Percentiles rank a stretch among this genome's conserved stretches.
phyloP scores from a whole-genome alignment of 2,797 vertebrate species.

The Nannoperca obscura region DNA sequence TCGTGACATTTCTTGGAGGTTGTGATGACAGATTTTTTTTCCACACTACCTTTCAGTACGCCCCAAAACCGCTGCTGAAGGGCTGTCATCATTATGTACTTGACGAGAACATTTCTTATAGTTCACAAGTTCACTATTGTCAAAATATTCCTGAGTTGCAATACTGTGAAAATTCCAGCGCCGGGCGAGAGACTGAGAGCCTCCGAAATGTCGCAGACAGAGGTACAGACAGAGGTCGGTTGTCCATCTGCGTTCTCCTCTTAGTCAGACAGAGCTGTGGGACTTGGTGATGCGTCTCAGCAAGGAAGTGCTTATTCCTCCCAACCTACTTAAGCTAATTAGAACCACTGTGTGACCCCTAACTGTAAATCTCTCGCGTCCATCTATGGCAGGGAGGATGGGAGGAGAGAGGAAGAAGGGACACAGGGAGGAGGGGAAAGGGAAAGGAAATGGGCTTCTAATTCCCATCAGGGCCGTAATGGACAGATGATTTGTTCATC shows the following conservation, averaged over 20 bases:
- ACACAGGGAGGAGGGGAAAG: conserved; percentile 2
- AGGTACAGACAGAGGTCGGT: conserved; percentile 39
- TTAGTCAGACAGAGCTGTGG: conserved; percentile 69
- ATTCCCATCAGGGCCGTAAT: conserved; percentile 70
- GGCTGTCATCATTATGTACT: conserved; percentile 22
- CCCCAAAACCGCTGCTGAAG: conserved; percentile 15
- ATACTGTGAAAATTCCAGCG: not conserved
- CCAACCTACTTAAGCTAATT: conserved; percentile 84
- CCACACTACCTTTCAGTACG: conserved; percentile 11
- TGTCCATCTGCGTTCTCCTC: conserved; percentile 38
- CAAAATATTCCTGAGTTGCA: not conserved
- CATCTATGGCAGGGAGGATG: conserved; percentile 62
- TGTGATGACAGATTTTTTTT: conserved; percentile 31
- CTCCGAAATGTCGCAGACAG: conserved; percentile 17
- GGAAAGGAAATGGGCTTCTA: conserved; percentile 61
- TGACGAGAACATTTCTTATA: conserved; percentile 13
- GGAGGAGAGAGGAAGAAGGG: conserved; percentile 24
- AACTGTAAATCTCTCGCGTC: conserved; percentile 80
- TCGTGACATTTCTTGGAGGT: conserved; percentile 33
- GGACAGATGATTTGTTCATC: conserved; percentile 62
- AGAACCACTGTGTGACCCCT: conserved; percentile 78
- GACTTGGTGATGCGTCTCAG: conserved; percentile 66
- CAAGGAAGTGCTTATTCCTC: conserved; percentile 73
- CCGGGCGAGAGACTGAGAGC: not conserved
- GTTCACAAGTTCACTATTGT: conserved; percentile 9